Percentiles rank a stretch among this genome's conserved stretches.
These are phyloP conservation scores for Lithophane leautieri DNA, from an alignment of 2,888 invertebrate genomes.

Conservation along the genomic window DNA sequence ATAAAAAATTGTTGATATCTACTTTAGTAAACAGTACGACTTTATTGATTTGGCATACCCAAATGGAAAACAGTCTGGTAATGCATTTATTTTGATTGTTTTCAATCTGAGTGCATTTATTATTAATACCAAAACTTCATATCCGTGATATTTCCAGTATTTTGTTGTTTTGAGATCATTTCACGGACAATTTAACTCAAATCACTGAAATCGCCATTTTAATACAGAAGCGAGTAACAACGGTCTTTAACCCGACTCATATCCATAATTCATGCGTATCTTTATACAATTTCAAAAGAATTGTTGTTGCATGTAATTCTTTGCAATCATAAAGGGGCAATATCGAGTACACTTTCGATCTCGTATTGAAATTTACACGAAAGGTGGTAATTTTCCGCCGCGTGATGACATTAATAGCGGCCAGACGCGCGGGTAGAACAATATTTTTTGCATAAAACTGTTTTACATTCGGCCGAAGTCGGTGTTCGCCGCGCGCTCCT, in stretches of 20 bases:
- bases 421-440: slow-evolving; percentile 76
- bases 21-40: slow-evolving; percentile 48
- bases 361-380: slow-evolving; percentile 86
- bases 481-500: slow-evolving; percentile 65
- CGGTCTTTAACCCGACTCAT: slow-evolving; percentile 77
- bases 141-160: slow-evolving; percentile 61
- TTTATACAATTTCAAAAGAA: slow-evolving; percentile 76
- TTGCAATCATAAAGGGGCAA: slow-evolving; percentile 77
- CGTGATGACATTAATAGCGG: slow-evolving; percentile 86
- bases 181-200: slow-evolving; percentile 83
- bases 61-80: slow-evolving; percentile 51
- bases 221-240: slow-evolving; percentile 76
- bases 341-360: slow-evolving; percentile 81
- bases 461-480: slow-evolving; percentile 77
- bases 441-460: slow-evolving; percentile 83
- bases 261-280: slow-evolving; percentile 83
- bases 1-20: slow-evolving; percentile 23
- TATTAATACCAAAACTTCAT: slow-evolving; percentile 57
- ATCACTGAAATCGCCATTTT: slow-evolving; percentile 76
- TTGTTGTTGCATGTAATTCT: slow-evolving; percentile 77
- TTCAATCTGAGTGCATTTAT: slow-evolving; percentile 59
- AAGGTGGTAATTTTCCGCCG: slow-evolving; percentile 88
- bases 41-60: slow-evolving; percentile 59
- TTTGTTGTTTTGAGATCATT: slow-evolving; percentile 74
- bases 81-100: slow-evolving; percentile 62